Percentiles rank a stretch among this genome's conserved stretches.
These are phyloP conservation scores for Epinotia nisella DNA, from an alignment of 2,888 invertebrate species.

Conservation along the genomic window DNA sequence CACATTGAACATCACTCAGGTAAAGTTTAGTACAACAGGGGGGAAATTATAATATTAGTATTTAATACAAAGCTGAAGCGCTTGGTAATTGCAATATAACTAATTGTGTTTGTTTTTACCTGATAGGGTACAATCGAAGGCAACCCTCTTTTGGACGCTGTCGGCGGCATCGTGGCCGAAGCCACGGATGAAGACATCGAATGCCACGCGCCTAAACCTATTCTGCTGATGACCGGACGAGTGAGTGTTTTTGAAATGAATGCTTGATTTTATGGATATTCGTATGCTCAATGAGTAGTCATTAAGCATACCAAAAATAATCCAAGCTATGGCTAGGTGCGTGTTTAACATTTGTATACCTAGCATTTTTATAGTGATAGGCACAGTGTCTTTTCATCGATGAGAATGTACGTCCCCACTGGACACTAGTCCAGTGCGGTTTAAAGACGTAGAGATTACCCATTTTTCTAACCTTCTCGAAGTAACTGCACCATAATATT, in stretches of 20 bases:
- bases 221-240: slow-evolving; percentile 91
- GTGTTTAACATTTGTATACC: no score
- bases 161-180: slow-evolving; percentile 85
- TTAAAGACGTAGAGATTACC: no score
- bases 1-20: slow-evolving; percentile 88
- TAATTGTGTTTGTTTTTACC: background rate
- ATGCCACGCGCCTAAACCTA: slow-evolving; percentile 92
- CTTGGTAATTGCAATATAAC: no score
- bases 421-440: no score
- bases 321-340: background rate
- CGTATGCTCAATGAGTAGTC: no score
- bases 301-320: background rate
- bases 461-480: no score
- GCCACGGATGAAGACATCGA: slow-evolving; percentile 86
- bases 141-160: slow-evolving; percentile 88
- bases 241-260: slow-evolving; percentile 72
- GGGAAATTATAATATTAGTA: background rate
- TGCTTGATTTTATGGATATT: background rate
- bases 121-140: slow-evolving; percentile 86
- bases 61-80: no score
- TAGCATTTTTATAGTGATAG: no score
- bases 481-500: no score
- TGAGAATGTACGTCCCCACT: no score
- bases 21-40: slow-evolving; percentile 46
- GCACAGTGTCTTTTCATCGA: no score